Percentiles rank a stretch among this genome's conserved stretches.
phyloP scores from a whole-genome alignment of 2,888 invertebrate genomes.

The Willowsia nigromaculata region DNA sequence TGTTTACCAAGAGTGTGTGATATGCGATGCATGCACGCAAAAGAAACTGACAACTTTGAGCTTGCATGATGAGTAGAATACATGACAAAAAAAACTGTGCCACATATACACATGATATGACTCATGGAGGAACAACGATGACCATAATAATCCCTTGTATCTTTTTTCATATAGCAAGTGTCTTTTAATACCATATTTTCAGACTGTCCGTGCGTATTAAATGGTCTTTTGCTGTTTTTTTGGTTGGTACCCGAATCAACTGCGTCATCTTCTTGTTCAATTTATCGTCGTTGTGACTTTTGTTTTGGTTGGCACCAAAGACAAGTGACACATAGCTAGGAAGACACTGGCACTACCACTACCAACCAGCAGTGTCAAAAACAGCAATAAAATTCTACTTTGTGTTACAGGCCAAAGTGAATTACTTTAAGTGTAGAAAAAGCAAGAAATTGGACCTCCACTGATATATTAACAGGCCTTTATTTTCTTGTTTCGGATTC shows the following conservation, averaged over 20 bases:
- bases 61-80: slow-evolving; percentile 5
- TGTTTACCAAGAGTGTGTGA: not conserved
- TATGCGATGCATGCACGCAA: not conserved
- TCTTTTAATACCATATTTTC: not conserved
- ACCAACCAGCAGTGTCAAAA: not conserved
- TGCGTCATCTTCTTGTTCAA: not conserved
- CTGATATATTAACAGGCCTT: slow-evolving; percentile 39
- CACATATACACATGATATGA: slow-evolving; percentile 23
- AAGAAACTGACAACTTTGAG: not conserved
- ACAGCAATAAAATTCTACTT: slow-evolving; percentile 15
- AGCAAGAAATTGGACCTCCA: slow-evolving; percentile 34
- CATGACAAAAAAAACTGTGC: not conserved
- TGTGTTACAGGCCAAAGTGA: not conserved
- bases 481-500: not conserved
- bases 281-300: slow-evolving; percentile 29
- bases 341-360: slow-evolving; percentile 28
- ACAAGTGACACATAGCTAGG: slow-evolving; percentile 14
- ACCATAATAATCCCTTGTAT: not conserved
- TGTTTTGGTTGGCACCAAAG: slow-evolving; percentile 24
- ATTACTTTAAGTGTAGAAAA: slow-evolving; percentile 28
- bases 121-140: slow-evolving; percentile 4
- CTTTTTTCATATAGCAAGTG: not conserved
- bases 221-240: not conserved
- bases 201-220: not conserved
- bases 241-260: not conserved